Evolutionary conservation across 2,113 vertebrate species (phyloP).

Genomic region (Poeciliopsis retropinna): DNA sequence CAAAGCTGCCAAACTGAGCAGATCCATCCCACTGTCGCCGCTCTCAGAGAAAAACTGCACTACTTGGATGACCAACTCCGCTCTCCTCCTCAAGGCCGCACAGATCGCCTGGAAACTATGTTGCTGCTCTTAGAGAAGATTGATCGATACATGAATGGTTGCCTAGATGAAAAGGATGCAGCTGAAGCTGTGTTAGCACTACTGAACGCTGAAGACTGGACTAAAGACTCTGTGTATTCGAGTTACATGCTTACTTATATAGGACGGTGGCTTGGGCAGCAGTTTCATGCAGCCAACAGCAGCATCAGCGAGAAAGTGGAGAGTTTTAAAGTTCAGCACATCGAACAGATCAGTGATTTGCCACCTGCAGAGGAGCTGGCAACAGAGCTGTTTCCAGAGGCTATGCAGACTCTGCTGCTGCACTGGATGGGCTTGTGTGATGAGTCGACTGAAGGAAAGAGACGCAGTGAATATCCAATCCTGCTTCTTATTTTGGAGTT

Average conservation of each 20-base stretch:
- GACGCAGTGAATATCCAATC: slow-evolving; percentile 84
- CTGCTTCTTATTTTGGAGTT: slow-evolving; percentile 85
- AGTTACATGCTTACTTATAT: slow-evolving; percentile 73
- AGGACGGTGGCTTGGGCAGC: slow-evolving; percentile 80
- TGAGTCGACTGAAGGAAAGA: slow-evolving; percentile 74
- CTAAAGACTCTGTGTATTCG: slow-evolving; percentile 67
- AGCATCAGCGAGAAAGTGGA: slow-evolving; percentile 83
- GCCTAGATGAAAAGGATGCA: slow-evolving; percentile 64
- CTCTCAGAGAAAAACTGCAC: slow-evolving; percentile 57
- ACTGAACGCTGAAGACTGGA: slow-evolving; percentile 61
- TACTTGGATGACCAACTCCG: slow-evolving; percentile 59
- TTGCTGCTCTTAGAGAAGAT: slow-evolving; percentile 70
- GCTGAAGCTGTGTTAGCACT: slow-evolving; percentile 66
- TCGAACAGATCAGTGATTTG: slow-evolving; percentile 83
- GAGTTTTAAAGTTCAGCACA: slow-evolving; percentile 82
- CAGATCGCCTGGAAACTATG: slow-evolving; percentile 51
- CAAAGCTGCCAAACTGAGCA: slow-evolving; percentile 19
- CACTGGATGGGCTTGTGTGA: slow-evolving; percentile 86
- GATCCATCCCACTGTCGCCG: not conserved
- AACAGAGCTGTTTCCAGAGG: slow-evolving; percentile 81
- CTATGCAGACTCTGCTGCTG: slow-evolving; percentile 81
- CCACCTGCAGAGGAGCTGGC: slow-evolving; percentile 82
- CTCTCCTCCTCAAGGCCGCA: slow-evolving; percentile 6
- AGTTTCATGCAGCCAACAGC: slow-evolving; percentile 78
- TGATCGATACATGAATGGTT: slow-evolving; percentile 54